Conservation (phyloP, 2,113 vertebrate genomes). For the Coturnix japonica region DNA sequence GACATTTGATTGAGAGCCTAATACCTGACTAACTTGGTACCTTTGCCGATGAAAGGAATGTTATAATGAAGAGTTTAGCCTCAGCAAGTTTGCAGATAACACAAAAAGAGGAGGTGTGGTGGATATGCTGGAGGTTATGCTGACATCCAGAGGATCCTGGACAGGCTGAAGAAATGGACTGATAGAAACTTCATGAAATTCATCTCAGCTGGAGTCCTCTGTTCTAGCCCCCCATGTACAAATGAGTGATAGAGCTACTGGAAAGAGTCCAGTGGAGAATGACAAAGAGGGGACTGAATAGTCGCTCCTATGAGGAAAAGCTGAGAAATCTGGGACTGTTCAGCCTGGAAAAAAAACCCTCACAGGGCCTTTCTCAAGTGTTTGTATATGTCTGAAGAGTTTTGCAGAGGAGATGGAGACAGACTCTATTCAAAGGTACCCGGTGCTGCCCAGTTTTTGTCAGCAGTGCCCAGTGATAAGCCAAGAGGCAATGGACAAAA, state of each 20-base stretch:
- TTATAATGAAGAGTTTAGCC: background rate
- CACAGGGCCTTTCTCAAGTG: background rate
- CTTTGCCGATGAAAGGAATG: background rate
- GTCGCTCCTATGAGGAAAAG: background rate
- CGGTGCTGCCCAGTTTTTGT: no score
- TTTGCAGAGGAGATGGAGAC: background rate
- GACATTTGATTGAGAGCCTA: background rate
- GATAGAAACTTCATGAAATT: background rate
- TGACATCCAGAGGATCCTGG: background rate
- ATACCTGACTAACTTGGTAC: background rate
- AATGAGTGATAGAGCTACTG: background rate
- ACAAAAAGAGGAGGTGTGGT: background rate
- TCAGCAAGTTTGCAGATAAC: background rate
- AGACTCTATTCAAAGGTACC: background rate
- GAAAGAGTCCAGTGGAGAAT: background rate
- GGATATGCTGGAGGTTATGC: background rate
- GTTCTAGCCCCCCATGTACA: background rate
- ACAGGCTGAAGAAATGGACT: background rate
- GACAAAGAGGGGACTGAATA: background rate
- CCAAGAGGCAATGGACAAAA: background rate
- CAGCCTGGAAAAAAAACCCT: background rate
- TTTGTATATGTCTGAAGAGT: background rate
- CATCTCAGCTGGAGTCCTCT: background rate
- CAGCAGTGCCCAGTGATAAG: background rate
- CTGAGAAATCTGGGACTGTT: background rate